Conservation (phyloP, 2,797 vertebrate species). For the Peromyscus attwateri region DNA sequence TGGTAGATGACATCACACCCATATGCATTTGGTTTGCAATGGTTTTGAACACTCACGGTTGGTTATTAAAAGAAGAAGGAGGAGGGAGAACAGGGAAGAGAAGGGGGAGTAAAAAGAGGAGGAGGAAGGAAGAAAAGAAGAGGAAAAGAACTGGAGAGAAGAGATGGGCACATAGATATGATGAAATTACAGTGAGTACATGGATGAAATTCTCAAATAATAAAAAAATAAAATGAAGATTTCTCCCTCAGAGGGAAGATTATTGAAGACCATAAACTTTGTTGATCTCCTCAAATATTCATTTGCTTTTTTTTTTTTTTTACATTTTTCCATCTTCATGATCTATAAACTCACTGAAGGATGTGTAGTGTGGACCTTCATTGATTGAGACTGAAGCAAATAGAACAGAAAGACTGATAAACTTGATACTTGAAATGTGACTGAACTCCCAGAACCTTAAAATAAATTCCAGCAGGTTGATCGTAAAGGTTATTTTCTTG, state of each 20-base stretch:
- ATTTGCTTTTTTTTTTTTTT: not conserved
- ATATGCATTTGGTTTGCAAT: not conserved
- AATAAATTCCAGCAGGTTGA: slow-evolving; percentile 3
- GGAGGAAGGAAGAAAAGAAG: not conserved
- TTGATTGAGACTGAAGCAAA: not conserved
- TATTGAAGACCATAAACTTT: not conserved
- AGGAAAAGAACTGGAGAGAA: not conserved
- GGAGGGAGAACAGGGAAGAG: not conserved
- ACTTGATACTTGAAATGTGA: not conserved
- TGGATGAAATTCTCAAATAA: not conserved
- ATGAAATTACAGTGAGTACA: not conserved
- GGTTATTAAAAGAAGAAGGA: not conserved
- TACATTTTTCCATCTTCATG: not conserved
- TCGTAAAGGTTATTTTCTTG: slow-evolving; percentile 1
- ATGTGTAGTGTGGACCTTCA: not conserved
- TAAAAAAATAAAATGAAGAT: not conserved
- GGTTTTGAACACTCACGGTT: not conserved
- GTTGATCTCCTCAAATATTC: not conserved
- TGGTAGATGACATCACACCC: not conserved
- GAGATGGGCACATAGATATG: not conserved
- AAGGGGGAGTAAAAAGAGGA: not conserved
- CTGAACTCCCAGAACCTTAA: not conserved
- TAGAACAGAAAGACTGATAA: not conserved
- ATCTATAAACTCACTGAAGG: not conserved
- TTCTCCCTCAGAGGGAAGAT: slow-evolving; percentile 6